These are phyloP conservation scores for Drosophila busckii DNA, from an alignment of 1,140 invertebrate species.

Conservation along the genomic window DNA sequence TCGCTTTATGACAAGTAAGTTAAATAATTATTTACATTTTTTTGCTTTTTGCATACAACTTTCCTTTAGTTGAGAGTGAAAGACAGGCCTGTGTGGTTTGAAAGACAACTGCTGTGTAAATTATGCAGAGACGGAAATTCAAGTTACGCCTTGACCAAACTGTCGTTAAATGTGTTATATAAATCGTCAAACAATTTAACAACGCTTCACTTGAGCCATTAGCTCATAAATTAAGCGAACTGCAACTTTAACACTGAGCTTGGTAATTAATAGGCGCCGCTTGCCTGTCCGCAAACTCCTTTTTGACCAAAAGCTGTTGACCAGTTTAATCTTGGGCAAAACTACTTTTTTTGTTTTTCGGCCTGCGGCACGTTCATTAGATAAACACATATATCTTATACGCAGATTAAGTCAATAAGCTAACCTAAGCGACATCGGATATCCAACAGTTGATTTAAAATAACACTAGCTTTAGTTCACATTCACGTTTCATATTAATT, in stretches of 20 bases:
- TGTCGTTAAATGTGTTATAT: conserved; percentile 16
- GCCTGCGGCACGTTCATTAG: background rate
- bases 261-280: conserved; percentile 24
- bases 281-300: background rate
- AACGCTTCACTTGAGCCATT: background rate
- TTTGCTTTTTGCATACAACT: too few species aligned
- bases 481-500: too few species aligned
- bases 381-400: conserved; percentile 4
- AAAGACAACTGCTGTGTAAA: too few species aligned
- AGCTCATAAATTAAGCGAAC: conserved; percentile 21
- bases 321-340: background rate
- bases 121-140: background rate
- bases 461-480: too few species aligned
- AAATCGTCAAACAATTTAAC: conserved; percentile 16
- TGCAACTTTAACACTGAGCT: background rate
- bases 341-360: background rate
- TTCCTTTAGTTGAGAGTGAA: too few species aligned
- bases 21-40: too few species aligned
- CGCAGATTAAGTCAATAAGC: background rate
- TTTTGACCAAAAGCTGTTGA: background rate
- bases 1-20: too few species aligned
- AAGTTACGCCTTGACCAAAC: background rate
- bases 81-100: too few species aligned
- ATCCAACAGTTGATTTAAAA: conserved; percentile 4
- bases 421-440: conserved; percentile 6